phyloP scores from a whole-genome alignment of 2,113 vertebrate genomes.

The Gasterosteus aculeatus region DNA sequence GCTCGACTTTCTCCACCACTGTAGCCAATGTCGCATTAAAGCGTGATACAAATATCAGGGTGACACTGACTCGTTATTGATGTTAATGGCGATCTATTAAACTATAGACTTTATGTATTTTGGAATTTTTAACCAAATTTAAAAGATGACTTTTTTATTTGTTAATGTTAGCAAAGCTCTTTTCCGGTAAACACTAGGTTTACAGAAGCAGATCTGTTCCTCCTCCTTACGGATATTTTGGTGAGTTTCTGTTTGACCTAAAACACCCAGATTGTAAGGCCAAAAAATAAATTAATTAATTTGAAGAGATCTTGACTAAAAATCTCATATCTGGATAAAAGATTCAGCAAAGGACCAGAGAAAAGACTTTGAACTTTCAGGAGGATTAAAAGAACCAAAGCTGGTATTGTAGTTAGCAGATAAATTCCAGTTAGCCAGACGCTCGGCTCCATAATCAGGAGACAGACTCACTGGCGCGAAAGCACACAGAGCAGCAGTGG shows the following conservation, averaged over 20 bases:
- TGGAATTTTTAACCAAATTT: no score
- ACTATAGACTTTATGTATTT: no score
- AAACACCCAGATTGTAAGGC: not conserved
- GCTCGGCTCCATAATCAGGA: conserved; percentile 61
- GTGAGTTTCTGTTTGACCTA: not conserved
- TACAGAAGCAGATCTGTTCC: not conserved
- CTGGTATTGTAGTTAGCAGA: conserved; percentile 67
- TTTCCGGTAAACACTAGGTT: no score
- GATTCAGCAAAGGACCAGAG: conserved; percentile 25
- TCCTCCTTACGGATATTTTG: not conserved
- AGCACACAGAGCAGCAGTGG: conserved; percentile 51
- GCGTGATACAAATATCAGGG: not conserved
- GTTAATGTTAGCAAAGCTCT: not conserved
- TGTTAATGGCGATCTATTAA: no score
- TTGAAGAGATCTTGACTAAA: conserved; percentile 6
- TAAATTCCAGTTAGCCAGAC: conserved; percentile 57
- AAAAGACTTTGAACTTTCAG: conserved; percentile 16
- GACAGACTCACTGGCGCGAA: conserved; percentile 68
- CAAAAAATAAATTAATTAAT: conserved; percentile 8
- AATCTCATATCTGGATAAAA: conserved; percentile 17
- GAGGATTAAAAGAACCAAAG: conserved; percentile 29
- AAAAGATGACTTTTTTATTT: not conserved
- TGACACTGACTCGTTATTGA: no score
- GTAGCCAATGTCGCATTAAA: not conserved
- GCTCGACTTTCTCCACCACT: not conserved